Evolutionary conservation across 2,888 invertebrate genomes (phyloP).

Genomic region (Tachystola acroxantha): DNA sequence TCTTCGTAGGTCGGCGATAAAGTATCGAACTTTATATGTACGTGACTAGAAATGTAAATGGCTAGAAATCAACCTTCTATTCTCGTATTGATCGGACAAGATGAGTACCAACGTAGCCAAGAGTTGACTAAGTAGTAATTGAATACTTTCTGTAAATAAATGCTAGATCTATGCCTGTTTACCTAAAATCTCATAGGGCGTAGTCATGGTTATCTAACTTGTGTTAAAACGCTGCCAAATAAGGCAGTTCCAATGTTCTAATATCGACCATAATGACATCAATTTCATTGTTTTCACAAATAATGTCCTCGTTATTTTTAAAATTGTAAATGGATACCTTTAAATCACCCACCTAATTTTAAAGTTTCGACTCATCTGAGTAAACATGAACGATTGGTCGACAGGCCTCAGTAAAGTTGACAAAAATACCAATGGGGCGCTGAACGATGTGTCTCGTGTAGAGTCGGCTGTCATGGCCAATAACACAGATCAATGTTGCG

Average conservation of each 20-base stretch:
- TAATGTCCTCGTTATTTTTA: constrained; percentile 3
- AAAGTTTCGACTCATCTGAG: constrained; percentile 66
- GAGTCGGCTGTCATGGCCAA: constrained; percentile 64
- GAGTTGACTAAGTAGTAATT: no score
- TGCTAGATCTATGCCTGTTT: no score
- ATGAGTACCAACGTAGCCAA: no score
- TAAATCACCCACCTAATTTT: constrained; percentile 56
- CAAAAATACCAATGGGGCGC: constrained; percentile 54
- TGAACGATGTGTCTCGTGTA: constrained; percentile 21
- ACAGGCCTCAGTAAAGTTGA: constrained; percentile 30
- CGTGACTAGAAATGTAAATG: constrained; percentile 8
- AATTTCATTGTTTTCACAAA: background rate
- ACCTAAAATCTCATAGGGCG: no score
- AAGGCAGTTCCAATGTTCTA: no score
- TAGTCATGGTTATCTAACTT: no score
- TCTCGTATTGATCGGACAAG: no score
- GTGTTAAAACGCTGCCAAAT: no score
- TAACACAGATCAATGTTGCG: constrained; percentile 68
- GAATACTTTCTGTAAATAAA: no score
- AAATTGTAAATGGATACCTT: constrained; percentile 15
- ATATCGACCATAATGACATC: background rate
- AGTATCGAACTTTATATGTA: constrained; percentile 5
- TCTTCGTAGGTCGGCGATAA: constrained; percentile 5
- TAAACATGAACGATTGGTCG: constrained; percentile 54
- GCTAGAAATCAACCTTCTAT: constrained; percentile 1